Conservation (phyloP, 2,113 vertebrate species). For the Crypturellus undulatus region DNA sequence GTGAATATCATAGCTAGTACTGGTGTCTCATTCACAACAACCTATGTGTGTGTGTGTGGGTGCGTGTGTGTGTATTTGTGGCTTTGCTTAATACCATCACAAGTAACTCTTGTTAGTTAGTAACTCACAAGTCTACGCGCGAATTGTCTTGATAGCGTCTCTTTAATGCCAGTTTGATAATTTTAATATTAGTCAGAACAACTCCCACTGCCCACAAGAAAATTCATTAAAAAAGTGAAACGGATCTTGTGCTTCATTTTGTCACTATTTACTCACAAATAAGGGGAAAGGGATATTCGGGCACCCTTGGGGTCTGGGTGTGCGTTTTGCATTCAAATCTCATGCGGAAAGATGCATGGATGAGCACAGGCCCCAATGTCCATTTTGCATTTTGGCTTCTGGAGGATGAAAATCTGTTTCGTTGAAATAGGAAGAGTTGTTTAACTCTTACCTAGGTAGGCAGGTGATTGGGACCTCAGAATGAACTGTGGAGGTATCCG, state of each 20-base stretch:
- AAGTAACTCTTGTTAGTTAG: too few relatives aligned
- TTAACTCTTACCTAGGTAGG: not conserved
- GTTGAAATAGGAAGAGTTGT: not conserved
- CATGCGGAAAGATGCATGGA: not conserved
- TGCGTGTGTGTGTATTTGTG: too few relatives aligned
- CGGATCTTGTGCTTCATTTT: not conserved
- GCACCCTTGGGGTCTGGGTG: fast-evolving
- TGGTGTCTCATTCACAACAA: not conserved
- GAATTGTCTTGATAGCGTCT: not conserved
- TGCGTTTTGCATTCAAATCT: not conserved
- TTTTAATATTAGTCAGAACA: not conserved
- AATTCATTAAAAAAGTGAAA: not conserved
- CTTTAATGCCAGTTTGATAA: not conserved
- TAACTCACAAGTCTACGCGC: not conserved
- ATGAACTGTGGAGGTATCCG: not conserved
- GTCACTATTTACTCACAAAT: not conserved
- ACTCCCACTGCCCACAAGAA: not conserved
- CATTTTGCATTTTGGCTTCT: not conserved
- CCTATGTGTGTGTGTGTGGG: too few relatives aligned
- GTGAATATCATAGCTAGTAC: not conserved
- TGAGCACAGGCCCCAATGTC: not conserved
- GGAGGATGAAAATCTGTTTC: not conserved
- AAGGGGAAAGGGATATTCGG: not conserved
- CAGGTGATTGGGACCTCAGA: fast-evolving
- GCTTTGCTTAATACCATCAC: too few relatives aligned